Conservation (phyloP, 2,113 vertebrate species). For the Scolopax mira region DNA sequence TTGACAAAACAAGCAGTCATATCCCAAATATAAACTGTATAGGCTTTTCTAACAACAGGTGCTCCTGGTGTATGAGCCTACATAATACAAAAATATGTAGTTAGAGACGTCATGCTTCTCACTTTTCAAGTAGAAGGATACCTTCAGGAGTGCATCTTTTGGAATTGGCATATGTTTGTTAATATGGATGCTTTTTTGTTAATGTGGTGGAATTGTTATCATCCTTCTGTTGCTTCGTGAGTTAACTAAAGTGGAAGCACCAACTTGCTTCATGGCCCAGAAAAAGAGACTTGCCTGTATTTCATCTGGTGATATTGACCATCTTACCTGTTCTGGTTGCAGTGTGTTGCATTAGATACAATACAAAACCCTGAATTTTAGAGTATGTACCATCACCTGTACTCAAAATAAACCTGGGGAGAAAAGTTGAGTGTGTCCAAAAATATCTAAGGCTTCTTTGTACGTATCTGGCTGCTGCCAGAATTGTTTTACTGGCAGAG, state of each 20-base stretch:
- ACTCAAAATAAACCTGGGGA: not conserved
- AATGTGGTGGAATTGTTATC: not conserved
- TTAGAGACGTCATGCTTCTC: not conserved
- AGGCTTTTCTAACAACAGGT: not conserved
- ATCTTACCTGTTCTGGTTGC: not conserved
- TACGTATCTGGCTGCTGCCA: not conserved
- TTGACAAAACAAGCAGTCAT: not conserved
- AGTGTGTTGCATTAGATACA: not conserved
- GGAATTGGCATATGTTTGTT: accelerated
- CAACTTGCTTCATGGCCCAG: not conserved
- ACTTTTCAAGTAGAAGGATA: not conserved
- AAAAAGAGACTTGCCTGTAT: not conserved
- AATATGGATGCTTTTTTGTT: not conserved
- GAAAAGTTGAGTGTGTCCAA: not conserved
- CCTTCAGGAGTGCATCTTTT: not conserved
- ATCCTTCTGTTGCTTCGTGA: not conserved
- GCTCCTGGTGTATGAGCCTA: not conserved
- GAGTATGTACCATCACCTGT: not conserved
- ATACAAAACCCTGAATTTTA: not conserved
- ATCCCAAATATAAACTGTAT: not conserved
- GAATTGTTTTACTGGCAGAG: not conserved
- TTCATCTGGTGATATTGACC: not conserved
- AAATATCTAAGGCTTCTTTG: not conserved
- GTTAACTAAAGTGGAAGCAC: not conserved
- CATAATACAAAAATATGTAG: not conserved